Evolutionary conservation across 2,113 vertebrate species (phyloP), one percentile per base, ranked within the genome.

Genomic region (Brevimyrus niger): DNA sequence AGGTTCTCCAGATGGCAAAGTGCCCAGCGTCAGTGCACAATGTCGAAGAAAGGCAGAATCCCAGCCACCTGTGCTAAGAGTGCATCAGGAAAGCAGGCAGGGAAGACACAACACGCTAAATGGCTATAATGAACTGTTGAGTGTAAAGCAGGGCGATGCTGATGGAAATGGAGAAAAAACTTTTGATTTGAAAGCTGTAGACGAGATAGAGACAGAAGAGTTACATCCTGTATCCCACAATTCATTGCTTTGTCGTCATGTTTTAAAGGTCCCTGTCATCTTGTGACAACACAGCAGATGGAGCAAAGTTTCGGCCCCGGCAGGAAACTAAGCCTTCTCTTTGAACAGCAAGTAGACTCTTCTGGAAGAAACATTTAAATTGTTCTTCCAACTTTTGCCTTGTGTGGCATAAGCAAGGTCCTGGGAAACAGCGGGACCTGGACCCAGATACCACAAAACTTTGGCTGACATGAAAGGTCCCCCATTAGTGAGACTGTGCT

Each of bases 191-290:
- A 0, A 94, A 93, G 88, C 90, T 90, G 93, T 90, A 94, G 83
- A 92, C 91, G 0, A 93, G 53, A 55, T 9, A 92, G 3, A 94
- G 93, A 0, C 91, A 51, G 0, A 93, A 94, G 55, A 55, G 91
- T 89, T 91, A 93, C 82, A 92, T n/a, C 89, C 93, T 84, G 90
- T 90, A 65, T 92, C 90, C 92, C 93, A 92, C 51, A 94, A 80
- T 80, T 19, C 73, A 80, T 80, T 38, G 73, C 73, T 80, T 80
- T 80, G 27, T 76, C 6, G 15, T 65, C n/a, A 15, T 38, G 69
- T 19, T 42, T 76, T 19, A 6, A 38, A 76, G 31, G 69, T 38
- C 31, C 35, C 69, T 89, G 80, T 84, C 38, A 84, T 47, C 80
- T 84, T 44, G 10, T 42, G 42, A 84, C 82, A 23, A 8, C 9